These are phyloP conservation scores for Iguana delicatissima DNA, from an alignment of 2,797 vertebrate species.

Conservation along the genomic window DNA sequence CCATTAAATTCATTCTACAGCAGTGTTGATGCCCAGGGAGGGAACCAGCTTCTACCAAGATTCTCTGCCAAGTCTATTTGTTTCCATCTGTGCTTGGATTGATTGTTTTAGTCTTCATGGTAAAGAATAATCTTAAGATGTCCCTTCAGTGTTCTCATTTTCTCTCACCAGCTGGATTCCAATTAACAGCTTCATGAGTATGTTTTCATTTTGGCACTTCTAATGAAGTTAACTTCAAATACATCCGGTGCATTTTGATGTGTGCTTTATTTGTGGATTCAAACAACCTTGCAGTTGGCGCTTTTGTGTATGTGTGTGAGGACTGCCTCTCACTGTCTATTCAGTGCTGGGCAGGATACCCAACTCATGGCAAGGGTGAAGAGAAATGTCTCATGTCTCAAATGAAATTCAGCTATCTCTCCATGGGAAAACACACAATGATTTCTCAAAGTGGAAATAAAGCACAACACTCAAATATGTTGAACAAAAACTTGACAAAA, in stretches of 20 bases:
- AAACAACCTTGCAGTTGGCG: conserved; percentile 2
- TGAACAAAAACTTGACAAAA: background rate
- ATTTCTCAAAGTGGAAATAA: background rate
- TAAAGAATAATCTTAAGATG: conserved; percentile 35
- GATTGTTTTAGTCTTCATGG: conserved; percentile 28
- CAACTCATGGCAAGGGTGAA: background rate
- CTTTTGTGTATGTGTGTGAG: background rate
- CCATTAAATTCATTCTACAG: background rate
- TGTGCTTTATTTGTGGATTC: background rate
- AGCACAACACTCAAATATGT: background rate
- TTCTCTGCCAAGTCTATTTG: conserved; percentile 36
- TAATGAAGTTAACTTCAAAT: conserved; percentile 2
- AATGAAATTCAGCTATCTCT: background rate
- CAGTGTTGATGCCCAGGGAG: conserved; percentile 7
- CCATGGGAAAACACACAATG: background rate
- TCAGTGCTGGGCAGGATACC: background rate
- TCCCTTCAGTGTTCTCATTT: conserved; percentile 36
- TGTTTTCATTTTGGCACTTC: conserved; percentile 29
- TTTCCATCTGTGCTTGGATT: conserved; percentile 40
- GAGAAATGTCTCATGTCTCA: background rate
- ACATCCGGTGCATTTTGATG: conserved; percentile 11
- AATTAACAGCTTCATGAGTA: conserved; percentile 42
- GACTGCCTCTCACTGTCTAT: background rate
- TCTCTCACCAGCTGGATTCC: conserved; percentile 48
- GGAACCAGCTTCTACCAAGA: background rate